Evolutionary conservation across 1,140 invertebrate genomes (phyloP).

Genomic region (Globodera ellingtonae): DNA sequence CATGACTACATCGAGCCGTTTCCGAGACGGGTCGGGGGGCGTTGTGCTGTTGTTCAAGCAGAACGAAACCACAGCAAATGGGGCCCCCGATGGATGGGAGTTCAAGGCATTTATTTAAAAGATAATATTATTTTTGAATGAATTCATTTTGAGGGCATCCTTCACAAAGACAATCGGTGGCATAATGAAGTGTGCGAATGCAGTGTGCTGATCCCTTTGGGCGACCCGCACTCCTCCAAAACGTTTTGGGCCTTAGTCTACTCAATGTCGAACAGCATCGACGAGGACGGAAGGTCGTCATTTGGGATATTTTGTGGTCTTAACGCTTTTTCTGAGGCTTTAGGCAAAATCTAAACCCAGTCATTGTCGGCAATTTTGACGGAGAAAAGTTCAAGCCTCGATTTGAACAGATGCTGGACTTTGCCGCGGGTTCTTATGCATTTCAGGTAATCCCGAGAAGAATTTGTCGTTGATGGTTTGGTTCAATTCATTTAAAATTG

Average conservation of each 20-base stretch:
- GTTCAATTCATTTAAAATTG: neutral
- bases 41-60: constrained; percentile 12
- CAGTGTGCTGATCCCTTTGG: constrained; percentile 9
- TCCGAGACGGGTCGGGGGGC: neutral
- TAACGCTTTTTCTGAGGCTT: neutral
- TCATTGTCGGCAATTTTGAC: constrained; percentile 17
- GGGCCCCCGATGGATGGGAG: constrained; percentile 5
- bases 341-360: constrained; percentile 1
- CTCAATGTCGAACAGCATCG: constrained; percentile 3
- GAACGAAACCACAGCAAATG: neutral
- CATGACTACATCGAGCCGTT: constrained; percentile 7
- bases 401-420: constrained; percentile 25
- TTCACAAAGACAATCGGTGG: constrained; percentile 12
- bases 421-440: constrained; percentile 19
- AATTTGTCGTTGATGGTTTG: neutral
- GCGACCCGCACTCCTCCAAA: neutral
- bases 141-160: constrained; percentile 8
- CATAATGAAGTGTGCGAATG: constrained; percentile 18
- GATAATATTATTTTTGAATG: neutral
- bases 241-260: constrained; percentile 20
- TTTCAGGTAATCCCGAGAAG: constrained; percentile 1
- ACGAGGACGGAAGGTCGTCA: constrained; percentile 8
- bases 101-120: neutral
- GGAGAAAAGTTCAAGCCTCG: neutral
- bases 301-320: neutral